These are phyloP conservation scores for Conus canariensis DNA, from an alignment of 2,888 invertebrate species.

Conservation along the genomic window DNA sequence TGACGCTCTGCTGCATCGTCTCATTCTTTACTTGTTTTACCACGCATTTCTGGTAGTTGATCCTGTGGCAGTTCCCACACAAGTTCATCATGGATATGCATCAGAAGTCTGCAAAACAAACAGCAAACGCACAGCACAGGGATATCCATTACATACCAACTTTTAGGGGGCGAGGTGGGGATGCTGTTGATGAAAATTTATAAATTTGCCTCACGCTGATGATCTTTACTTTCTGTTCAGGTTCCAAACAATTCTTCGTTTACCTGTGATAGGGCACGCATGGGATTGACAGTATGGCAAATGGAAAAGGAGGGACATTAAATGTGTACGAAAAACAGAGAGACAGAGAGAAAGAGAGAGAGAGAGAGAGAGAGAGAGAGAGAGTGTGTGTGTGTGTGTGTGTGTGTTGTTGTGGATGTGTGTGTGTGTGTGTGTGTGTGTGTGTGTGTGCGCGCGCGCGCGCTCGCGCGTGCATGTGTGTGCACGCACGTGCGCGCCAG, in stretches of 20 bases:
- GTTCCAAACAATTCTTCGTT: too few species aligned
- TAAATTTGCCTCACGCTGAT: too few species aligned
- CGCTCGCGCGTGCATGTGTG: not conserved
- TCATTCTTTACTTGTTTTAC: constrained; percentile 52
- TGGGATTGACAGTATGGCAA: too few species aligned
- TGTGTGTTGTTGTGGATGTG: not conserved
- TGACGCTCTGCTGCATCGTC: not conserved
- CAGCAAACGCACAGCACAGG: not conserved
- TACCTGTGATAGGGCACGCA: too few species aligned
- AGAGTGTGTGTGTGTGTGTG: too few species aligned
- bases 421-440: not conserved
- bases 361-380: not conserved
- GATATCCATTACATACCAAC: too few species aligned
- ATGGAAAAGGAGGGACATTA: too few species aligned
- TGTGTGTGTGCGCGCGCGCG: not conserved
- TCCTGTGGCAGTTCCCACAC: constrained; percentile 71
- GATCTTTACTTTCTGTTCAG: too few species aligned
- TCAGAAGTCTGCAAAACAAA: constrained; percentile 61
- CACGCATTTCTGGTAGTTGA: constrained; percentile 62
- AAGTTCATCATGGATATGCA: constrained; percentile 77
- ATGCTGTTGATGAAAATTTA: too few species aligned
- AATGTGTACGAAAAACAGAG: too few species aligned
- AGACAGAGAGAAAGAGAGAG: not conserved
- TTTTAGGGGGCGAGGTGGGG: too few species aligned
- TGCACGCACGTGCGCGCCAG: not conserved